Evolutionary conservation across 2,888 invertebrate genomes (phyloP).

Genomic region (Leucophora obtusa): DNA sequence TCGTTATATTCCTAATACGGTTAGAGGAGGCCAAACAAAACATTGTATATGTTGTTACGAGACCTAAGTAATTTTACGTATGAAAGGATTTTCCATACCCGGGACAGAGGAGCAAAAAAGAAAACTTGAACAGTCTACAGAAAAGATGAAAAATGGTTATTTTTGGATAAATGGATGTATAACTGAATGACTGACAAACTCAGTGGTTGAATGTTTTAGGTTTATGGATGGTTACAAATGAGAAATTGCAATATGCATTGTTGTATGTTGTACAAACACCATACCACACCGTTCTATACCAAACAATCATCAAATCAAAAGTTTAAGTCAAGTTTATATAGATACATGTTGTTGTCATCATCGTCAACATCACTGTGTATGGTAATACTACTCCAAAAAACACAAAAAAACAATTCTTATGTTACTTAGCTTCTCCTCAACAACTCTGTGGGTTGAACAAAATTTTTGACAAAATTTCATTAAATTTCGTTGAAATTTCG

Average conservation of each 20-base stretch:
- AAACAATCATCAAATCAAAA: constrained; percentile 49
- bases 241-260: constrained; percentile 46
- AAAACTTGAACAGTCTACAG: background rate
- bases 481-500: constrained; percentile 32
- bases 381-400: no score
- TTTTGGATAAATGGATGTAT: constrained; percentile 4
- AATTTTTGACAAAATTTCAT: constrained; percentile 43
- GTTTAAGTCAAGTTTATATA: constrained; percentile 48
- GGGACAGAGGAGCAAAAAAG: background rate
- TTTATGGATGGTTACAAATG: constrained; percentile 39
- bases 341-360: constrained; percentile 44
- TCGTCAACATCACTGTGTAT: background rate
- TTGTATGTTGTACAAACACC: background rate
- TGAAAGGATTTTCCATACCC: constrained; percentile 43
- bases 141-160: constrained; percentile 10
- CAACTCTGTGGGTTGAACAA: constrained; percentile 19
- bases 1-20: constrained; percentile 55
- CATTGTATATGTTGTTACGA: constrained; percentile 22
- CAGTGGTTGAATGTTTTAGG: constrained; percentile 17
- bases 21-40: constrained; percentile 31
- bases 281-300: background rate
- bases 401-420: background rate
- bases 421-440: background rate
- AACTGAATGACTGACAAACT: constrained; percentile 11
- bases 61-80: constrained; percentile 55